Conservation (phyloP, 2,113 vertebrate genomes). For the Urocitellus parryii region DNA sequence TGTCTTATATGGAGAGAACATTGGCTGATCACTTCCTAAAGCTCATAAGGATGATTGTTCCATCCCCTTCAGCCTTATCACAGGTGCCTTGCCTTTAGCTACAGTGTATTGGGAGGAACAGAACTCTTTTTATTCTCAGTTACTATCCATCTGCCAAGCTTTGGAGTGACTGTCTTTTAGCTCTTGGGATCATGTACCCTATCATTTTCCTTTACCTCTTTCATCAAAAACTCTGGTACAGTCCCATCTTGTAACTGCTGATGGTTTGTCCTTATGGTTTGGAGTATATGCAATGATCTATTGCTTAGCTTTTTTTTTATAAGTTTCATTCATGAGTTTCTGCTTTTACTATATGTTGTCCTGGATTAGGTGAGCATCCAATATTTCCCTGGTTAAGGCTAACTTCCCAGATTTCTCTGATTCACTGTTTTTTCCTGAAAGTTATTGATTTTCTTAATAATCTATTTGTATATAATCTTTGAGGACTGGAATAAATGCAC, state of each 20-base stretch:
- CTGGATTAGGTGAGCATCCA: background rate
- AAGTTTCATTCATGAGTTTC: background rate
- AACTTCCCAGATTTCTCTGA: slow-evolving; percentile 1
- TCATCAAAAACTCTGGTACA: background rate
- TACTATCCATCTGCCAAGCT: background rate
- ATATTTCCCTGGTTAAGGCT: background rate
- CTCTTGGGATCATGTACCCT: background rate
- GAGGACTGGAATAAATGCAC: background rate
- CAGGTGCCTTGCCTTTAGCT: background rate
- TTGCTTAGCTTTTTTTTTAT: background rate
- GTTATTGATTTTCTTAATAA: slow-evolving; percentile 12
- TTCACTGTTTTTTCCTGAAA: background rate
- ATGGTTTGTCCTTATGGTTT: background rate
- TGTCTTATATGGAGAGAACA: background rate
- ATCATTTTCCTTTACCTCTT: background rate
- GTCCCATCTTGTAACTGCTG: background rate
- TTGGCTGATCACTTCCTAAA: background rate
- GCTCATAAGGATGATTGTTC: background rate
- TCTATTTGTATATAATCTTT: slow-evolving; percentile 15
- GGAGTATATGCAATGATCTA: background rate
- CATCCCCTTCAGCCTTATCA: background rate
- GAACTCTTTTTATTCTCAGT: background rate
- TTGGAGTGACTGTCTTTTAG: background rate
- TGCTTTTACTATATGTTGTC: background rate
- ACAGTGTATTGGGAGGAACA: background rate